phyloP scores from a whole-genome alignment of 2,113 vertebrate species.

The Pontoporia blainvillei region DNA sequence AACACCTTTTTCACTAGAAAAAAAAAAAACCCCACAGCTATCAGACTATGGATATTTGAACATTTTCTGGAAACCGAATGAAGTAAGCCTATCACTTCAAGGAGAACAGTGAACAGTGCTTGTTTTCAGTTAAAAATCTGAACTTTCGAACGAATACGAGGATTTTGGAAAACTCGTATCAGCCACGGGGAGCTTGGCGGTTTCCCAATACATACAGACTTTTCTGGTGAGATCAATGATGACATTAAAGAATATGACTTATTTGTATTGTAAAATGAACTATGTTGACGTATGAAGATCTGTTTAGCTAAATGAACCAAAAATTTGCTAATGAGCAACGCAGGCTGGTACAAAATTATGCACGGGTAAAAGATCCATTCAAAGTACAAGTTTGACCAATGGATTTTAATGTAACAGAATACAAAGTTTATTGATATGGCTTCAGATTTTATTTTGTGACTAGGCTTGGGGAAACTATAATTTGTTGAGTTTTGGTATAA shows the following conservation, averaged over 20 bases:
- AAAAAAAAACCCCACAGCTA: rapidly evolving
- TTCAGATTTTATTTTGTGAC: not conserved
- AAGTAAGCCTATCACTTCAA: not conserved
- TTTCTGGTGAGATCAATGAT: not conserved
- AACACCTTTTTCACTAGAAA: not conserved
- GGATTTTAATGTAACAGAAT: too few relatives aligned
- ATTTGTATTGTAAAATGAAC: too few relatives aligned
- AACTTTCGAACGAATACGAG: not conserved
- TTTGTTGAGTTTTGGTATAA: not conserved
- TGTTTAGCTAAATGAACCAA: not conserved
- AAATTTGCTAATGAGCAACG: not conserved
- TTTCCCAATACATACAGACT: not conserved
- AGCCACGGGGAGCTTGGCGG: not conserved
- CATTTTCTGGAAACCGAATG: not conserved
- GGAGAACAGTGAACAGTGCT: not conserved
- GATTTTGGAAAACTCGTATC: not conserved
- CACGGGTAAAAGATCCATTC: rapidly evolving
- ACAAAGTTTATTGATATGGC: rapidly evolving
- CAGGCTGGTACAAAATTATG: too few relatives aligned
- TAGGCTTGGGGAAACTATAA: not conserved
- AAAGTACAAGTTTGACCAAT: rapidly evolving
- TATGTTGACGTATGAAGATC: not conserved
- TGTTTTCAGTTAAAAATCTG: not conserved
- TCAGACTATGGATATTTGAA: not conserved
- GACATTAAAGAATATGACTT: rapidly evolving